These are phyloP conservation scores for Martes flavigula DNA, from an alignment of 2,797 vertebrate species.

Conservation along the genomic window DNA sequence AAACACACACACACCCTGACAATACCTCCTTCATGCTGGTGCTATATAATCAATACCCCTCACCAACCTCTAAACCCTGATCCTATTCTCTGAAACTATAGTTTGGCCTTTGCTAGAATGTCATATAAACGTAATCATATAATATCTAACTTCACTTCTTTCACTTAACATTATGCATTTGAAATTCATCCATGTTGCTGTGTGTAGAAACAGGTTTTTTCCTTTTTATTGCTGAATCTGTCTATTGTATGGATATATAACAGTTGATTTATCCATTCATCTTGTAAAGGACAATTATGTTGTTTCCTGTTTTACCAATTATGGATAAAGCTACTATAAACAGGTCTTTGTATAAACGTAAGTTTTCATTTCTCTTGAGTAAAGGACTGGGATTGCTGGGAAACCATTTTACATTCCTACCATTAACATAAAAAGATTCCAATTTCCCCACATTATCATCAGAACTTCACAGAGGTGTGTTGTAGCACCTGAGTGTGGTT, in stretches of 20 bases:
- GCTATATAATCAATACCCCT: background rate
- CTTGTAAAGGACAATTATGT: background rate
- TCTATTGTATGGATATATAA: background rate
- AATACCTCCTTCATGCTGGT: background rate
- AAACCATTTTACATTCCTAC: background rate
- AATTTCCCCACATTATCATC: background rate
- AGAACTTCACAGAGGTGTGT: background rate
- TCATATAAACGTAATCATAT: background rate
- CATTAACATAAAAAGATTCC: background rate
- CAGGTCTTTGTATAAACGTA: background rate
- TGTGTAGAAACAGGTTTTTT: background rate
- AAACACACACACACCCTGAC: background rate
- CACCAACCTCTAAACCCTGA: background rate
- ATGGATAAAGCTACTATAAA: constrained; percentile 8
- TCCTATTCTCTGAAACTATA: background rate
- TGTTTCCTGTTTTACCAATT: background rate
- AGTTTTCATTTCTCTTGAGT: constrained; percentile 8
- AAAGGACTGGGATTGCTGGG: background rate
- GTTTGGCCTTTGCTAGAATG: background rate
- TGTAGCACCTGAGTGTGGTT: background rate
- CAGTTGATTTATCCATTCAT: background rate
- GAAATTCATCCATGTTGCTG: background rate
- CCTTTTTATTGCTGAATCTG: background rate
- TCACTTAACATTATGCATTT: background rate
- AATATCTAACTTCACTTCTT: background rate